phyloP scores from a whole-genome alignment of 2,797 vertebrate species.

The Morus bassanus region DNA sequence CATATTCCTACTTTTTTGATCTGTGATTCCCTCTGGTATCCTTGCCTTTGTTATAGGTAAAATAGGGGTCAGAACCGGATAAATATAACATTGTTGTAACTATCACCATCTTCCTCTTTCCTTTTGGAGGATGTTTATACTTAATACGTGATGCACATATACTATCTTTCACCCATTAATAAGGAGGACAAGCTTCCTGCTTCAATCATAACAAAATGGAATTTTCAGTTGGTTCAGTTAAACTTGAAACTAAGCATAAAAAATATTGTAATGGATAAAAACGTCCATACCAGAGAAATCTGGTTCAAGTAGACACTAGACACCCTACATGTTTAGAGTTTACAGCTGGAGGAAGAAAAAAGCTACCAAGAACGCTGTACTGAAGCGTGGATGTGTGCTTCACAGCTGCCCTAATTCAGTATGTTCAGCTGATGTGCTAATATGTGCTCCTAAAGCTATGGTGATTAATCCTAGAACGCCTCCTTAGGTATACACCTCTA shows the following conservation, averaged over 20 bases:
- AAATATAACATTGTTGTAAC: neutral
- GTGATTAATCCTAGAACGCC: neutral
- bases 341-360: neutral
- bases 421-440: neutral
- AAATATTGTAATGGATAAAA: neutral
- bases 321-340: neutral
- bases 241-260: neutral
- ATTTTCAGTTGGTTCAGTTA: neutral
- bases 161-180: neutral
- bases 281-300: neutral
- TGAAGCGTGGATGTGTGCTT: neutral
- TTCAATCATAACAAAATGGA: neutral
- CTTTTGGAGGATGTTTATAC: neutral
- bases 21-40: neutral
- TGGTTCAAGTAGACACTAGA: neutral
- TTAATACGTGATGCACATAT: neutral
- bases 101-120: neutral
- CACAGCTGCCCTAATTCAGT: neutral
- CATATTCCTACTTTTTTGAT: neutral
- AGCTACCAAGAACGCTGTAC: neutral
- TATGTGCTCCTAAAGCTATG: neutral
- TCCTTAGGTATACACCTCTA: neutral
- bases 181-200: neutral
- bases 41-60: neutral
- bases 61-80: neutral